Percentiles rank a stretch among this genome's conserved stretches.
Evolutionary conservation across 2,113 vertebrate species (phyloP).

Genomic region (Phyllostomus hastatus): DNA sequence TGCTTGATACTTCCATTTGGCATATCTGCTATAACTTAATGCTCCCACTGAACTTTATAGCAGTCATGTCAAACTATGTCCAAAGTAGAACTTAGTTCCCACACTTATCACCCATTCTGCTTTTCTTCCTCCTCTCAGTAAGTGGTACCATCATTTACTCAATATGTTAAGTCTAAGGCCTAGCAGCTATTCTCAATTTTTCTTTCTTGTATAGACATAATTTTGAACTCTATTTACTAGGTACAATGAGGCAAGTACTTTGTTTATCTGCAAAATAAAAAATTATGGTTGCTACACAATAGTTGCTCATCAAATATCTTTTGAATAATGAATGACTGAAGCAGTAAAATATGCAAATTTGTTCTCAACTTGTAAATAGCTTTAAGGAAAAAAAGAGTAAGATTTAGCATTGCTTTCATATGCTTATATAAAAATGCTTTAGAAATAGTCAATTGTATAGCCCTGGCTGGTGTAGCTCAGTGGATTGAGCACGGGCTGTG

Average conservation of each 20-base stretch:
- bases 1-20: neutral
- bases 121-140: neutral
- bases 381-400: neutral
- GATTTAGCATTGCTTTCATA: neutral
- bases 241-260: neutral
- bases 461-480: no score
- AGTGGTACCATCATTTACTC: neutral
- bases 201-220: neutral
- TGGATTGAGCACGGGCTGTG: no score
- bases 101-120: neutral
- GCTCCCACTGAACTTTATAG: neutral
- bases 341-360: neutral
- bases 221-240: neutral
- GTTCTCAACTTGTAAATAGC: neutral
- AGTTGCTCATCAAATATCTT: neutral
- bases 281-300: neutral
- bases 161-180: neutral
- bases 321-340: neutral
- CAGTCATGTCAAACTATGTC: neutral
- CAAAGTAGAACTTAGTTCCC: neutral
- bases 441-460: neutral
- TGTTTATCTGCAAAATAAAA: neutral
- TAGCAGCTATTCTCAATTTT: neutral
- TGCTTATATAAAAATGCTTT: neutral
- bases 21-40: no score